Conservation (phyloP, 1,140 invertebrate species). For the Pachyrhynchus sulphureomaculatus region DNA sequence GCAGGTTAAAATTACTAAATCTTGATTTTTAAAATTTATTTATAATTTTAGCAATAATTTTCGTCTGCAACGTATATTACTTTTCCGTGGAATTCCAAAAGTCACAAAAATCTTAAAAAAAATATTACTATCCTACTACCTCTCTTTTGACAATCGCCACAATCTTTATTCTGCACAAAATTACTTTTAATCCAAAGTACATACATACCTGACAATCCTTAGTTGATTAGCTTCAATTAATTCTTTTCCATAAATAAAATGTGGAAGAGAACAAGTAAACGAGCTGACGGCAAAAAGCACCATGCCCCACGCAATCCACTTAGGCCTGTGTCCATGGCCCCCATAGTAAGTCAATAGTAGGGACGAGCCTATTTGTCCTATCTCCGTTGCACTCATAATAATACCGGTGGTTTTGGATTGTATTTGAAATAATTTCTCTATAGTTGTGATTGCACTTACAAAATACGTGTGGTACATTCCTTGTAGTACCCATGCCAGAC, state of each 20-base stretch:
- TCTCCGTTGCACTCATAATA: constrained; percentile 91
- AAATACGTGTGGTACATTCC: constrained; percentile 96
- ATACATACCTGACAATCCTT: constrained; percentile 34
- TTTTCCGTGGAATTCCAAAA: too few species aligned
- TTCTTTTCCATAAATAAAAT: constrained; percentile 76
- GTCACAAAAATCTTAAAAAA: too few species aligned
- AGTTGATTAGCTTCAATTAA: constrained; percentile 66
- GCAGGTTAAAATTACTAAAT: too few species aligned
- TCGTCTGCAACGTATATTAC: too few species aligned
- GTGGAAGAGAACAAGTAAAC: constrained; percentile 82
- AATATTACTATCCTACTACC: too few species aligned
- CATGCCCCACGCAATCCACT: constrained; percentile 95
- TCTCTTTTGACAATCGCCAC: too few species aligned
- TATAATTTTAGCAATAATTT: too few species aligned
- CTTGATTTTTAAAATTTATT: too few species aligned
- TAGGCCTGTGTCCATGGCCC: constrained; percentile 89
- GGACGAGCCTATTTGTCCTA: constrained; percentile 89
- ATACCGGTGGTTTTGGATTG: constrained; percentile 93
- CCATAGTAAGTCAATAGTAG: constrained; percentile 91
- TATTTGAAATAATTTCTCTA: constrained; percentile 95
- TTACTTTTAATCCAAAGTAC: too few species aligned
- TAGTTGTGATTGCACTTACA: constrained; percentile 94
- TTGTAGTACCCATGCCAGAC: constrained; percentile 85
- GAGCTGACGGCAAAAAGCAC: constrained; percentile 84
- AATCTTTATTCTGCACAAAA: too few species aligned